Percentiles rank a stretch among this genome's conserved stretches.
Conservation (phyloP, 2,888 invertebrate genomes). For the Melinaea marsaeus region DNA sequence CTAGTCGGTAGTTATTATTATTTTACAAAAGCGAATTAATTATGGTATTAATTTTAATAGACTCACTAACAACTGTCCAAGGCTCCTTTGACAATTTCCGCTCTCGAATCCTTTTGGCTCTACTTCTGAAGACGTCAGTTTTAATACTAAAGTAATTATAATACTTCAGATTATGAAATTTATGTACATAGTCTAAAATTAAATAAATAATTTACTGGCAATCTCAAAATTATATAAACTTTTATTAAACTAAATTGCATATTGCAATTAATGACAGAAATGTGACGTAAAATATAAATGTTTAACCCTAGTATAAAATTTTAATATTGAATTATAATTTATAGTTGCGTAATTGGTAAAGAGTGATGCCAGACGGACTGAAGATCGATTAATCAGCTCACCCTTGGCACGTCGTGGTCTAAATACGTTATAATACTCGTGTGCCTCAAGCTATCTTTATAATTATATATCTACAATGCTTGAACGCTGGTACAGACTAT, state of each 20-base stretch:
- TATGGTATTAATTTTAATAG: neutral
- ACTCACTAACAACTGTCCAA: neutral
- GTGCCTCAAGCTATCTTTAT: slow-evolving; percentile 11
- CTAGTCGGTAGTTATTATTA: neutral
- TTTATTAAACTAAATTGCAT: no score
- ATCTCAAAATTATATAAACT: no score
- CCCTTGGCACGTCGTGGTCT: slow-evolving; percentile 32
- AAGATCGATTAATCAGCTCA: slow-evolving; percentile 58
- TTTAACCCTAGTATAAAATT: slow-evolving; percentile 10
- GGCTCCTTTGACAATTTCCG: neutral
- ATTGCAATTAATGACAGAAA: no score
- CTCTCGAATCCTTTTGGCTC: neutral
- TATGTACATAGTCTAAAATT: no score
- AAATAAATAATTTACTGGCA: no score
- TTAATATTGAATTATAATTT: slow-evolving; percentile 39
- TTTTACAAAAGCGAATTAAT: neutral
- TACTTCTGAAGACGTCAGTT: neutral
- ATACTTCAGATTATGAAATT: no score
- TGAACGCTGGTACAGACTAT: no score
- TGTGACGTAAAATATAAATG: no score
- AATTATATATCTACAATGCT: no score
- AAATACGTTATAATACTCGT: slow-evolving; percentile 34
- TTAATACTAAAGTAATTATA: neutral
- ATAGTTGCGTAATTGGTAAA: slow-evolving; percentile 37
- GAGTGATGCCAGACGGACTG: slow-evolving; percentile 35